A percentile compares a stretch with the other conserved stretches of the same genome.
These are phyloP conservation scores for mouse (Mus musculus) DNA, from an alignment of 2,113 vertebrate species.

Conservation along the genomic window DNA sequence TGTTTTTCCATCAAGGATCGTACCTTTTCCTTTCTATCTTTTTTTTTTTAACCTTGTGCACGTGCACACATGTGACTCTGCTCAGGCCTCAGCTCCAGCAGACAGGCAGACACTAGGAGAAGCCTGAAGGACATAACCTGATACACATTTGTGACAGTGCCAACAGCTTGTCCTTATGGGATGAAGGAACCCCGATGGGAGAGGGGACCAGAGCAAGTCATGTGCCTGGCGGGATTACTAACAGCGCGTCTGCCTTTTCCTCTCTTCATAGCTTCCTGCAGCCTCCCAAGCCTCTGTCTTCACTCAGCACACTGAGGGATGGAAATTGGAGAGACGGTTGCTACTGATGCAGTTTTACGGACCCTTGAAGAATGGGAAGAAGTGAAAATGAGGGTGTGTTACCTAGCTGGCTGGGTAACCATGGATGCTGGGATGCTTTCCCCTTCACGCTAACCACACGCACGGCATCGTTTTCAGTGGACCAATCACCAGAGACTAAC, in stretches of 20 bases:
- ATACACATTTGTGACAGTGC: background rate
- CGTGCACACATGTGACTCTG: rapidly evolving
- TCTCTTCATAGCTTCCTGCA: slow-evolving; percentile 93
- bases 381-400: slow-evolving; percentile 77
- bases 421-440: slow-evolving; percentile 79
- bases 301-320: slow-evolving; percentile 95
- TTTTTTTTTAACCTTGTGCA: background rate
- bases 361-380: slow-evolving; percentile 63
- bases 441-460: slow-evolving; percentile 79
- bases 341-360: slow-evolving; percentile 89
- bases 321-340: slow-evolving; percentile 98
- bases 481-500: slow-evolving; percentile 83
- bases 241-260: background rate
- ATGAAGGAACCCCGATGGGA: rapidly evolving
- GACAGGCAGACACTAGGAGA: rapidly evolving
- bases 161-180: background rate
- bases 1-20: background rate
- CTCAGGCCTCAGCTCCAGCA: background rate
- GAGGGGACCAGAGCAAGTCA: background rate
- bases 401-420: slow-evolving; percentile 97
- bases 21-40: background rate
- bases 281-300: slow-evolving; percentile 95
- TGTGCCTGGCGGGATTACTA: background rate
- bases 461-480: slow-evolving; percentile 82
- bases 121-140: background rate